Evolutionary conservation across 2,797 vertebrate genomes (phyloP), one percentile per base, ranked within the genome.

Genomic region (Eupleurogrammus muticus): DNA sequence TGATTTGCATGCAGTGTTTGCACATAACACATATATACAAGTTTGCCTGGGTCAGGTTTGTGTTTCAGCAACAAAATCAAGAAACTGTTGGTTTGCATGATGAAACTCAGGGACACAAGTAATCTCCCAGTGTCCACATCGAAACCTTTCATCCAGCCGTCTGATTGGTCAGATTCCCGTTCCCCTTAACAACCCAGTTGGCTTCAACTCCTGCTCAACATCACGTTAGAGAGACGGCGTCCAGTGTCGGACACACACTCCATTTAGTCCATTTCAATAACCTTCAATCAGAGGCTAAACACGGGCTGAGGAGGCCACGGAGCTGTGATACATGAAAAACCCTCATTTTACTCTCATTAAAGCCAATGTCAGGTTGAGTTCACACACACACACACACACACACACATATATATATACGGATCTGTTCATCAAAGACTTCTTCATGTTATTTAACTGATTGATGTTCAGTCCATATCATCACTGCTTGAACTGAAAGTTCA

Each of bases 251-350:
- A 55, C 36, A 9, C 48, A 75, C 68, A 70, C 65, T 88, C 83
- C 85, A 84, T 91, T 88, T 84, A 87, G 71, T 66, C 80, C 73
- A 87, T 88, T 87, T 81, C 69, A 70, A 80, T 75, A 71, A 62
- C 83, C 78, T 83, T 91, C 87, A 89, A 65, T 89, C 86, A 85
- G 44, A 62, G 56, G 70, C 21, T 63, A 10, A 73, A 65, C 62
- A 19, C 28, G 54, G 17, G 53, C 47, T 5, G 12, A 46, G 14
- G 51, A 67, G 57, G 19, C 54, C 36, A 20, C n/a, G 23, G 32
- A n/a, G 40, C 38, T 21, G 36, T 20, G 64, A 40, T 66, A 34
- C 20, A 23, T n/a, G 54, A 34, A 53, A 47, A 80, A 65, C 32
- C 11, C 19, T 58, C 54, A 65, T 68, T 75, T 60, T 24, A 24